Conservation (phyloP, 2,797 vertebrate genomes). For the Macroramphosus scolopax region DNA sequence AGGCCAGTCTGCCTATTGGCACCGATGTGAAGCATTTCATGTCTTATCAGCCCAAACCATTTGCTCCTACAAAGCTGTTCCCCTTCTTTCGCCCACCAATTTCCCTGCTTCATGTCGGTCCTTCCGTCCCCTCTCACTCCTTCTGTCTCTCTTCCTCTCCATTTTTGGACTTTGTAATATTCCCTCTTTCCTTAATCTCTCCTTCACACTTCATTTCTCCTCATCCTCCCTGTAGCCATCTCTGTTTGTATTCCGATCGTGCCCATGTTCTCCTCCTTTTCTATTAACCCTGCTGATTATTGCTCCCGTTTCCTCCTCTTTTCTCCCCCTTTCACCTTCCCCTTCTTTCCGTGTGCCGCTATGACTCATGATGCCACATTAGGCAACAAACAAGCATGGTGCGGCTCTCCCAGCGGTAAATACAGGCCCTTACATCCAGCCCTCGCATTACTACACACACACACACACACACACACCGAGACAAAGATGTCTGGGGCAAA, state of each 20-base stretch:
- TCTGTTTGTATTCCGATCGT: conserved; percentile 41
- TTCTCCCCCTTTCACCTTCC: neutral
- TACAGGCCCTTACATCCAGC: conserved; percentile 1
- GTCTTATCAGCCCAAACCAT: conserved; percentile 69
- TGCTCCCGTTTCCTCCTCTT: conserved; percentile 9
- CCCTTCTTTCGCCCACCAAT: conserved; percentile 28
- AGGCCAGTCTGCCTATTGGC: conserved; percentile 52
- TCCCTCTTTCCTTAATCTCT: conserved; percentile 31
- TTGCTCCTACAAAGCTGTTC: conserved; percentile 65
- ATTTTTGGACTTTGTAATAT: conserved; percentile 26
- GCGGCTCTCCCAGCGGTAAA: conserved; percentile 20
- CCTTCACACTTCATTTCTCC: conserved; percentile 28
- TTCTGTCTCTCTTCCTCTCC: conserved; percentile 12
- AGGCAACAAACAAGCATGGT: conserved; percentile 17
- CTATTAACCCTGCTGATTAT: conserved; percentile 26
- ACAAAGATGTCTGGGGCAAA: conserved; percentile 59
- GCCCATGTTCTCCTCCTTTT: neutral
- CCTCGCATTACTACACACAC: conserved; percentile 1
- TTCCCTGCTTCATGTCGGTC: conserved; percentile 30
- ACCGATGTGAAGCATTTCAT: conserved; percentile 54
- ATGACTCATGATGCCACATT: conserved; percentile 21
- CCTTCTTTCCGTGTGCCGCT: conserved; percentile 1
- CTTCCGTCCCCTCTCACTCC: conserved; percentile 21
- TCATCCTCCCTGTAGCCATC: conserved; percentile 25
- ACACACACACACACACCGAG: conserved; percentile 36